Evolutionary conservation across 2,113 vertebrate genomes (phyloP), one percentile per base, ranked within the genome.

Genomic region (Carassius gibelio): DNA sequence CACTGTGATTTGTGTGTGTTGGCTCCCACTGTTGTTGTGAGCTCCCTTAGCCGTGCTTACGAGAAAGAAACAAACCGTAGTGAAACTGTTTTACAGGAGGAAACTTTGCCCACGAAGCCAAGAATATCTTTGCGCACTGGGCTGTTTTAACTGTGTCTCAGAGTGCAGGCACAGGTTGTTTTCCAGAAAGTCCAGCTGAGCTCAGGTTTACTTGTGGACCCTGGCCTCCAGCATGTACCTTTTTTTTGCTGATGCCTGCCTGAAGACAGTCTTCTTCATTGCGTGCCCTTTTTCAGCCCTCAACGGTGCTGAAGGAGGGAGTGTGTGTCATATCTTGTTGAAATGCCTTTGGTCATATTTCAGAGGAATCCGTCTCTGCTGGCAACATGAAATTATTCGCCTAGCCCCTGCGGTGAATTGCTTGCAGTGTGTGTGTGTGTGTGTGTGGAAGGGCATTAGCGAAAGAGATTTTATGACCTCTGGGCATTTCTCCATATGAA

Each of bases 281-380:
- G 36, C 11, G 81, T 48, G 72, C 52, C 78, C 71, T 85, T 82
- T 85, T 79, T 55, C 15, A 82, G 38, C 78, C 81, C 61, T 88
- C 80, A 8, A 77, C 84, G 38, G 72, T 79, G 45, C 66, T 83
- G 84, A 83, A 74, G 81, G 82, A 84, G 69, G 81, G 84, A 50
- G 61, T 55, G 42, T 83, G 68, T 84, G 64, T 48, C 50, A 55
- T 77, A 52, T 71, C 79, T 71, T 48, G 75, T 74, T 82, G 74
- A 88, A 85, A 88, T 83, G 68, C 64, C 84, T 85, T 88, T 83
- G 87, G 87, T 88, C 80, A 88, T 88, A 81, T 88, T 88, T 88
- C 84, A 88, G 84, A 69, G 77, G 83, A 83, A 79, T 79, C 87
- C 79, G 64, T 85, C 87, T 88, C 80, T 52, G 14, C 57, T 83